Percentiles rank a stretch among this genome's conserved stretches.
Evolutionary conservation across 2,888 invertebrate genomes (phyloP).

Genomic region (Pseudococcus jackbeardsleyi): DNA sequence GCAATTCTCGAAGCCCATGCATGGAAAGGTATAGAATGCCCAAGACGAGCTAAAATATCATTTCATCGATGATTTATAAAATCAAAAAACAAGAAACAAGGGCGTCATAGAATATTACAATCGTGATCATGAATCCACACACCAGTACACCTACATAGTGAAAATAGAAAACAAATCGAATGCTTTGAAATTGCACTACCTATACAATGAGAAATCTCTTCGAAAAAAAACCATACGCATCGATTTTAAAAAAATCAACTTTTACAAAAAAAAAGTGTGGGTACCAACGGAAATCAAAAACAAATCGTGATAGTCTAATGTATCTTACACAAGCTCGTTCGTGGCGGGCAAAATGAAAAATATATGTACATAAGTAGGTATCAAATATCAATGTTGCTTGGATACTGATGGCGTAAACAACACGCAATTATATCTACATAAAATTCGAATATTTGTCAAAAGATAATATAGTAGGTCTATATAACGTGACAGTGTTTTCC

Average conservation of each 20-base stretch:
- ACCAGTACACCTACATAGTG: background rate
- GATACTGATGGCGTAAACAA: conserved; percentile 54
- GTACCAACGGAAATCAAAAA: background rate
- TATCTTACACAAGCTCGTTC: background rate
- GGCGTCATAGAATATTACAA: background rate
- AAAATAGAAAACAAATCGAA: too few species aligned
- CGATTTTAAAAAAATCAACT: background rate
- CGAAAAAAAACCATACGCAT: background rate
- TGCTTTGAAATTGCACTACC: too few species aligned
- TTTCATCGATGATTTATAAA: conserved; percentile 14
- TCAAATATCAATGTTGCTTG: conserved; percentile 50
- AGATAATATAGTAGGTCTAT: background rate
- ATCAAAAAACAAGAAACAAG: background rate
- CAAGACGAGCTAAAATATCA: conserved; percentile 77
- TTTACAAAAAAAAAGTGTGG: background rate
- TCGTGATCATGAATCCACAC: background rate
- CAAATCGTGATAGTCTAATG: background rate
- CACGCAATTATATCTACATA: conserved; percentile 31
- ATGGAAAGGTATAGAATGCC: conserved; percentile 81
- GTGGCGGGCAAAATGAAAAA: background rate
- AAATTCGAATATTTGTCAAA: conserved; percentile 19
- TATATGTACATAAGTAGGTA: conserved; percentile 9
- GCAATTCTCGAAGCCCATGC: conserved; percentile 83
- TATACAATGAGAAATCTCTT: background rate
- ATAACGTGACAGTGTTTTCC: conserved; percentile 21